These are phyloP conservation scores for Pteronura brasiliensis DNA, from an alignment of 2,113 vertebrate species.

Conservation along the genomic window DNA sequence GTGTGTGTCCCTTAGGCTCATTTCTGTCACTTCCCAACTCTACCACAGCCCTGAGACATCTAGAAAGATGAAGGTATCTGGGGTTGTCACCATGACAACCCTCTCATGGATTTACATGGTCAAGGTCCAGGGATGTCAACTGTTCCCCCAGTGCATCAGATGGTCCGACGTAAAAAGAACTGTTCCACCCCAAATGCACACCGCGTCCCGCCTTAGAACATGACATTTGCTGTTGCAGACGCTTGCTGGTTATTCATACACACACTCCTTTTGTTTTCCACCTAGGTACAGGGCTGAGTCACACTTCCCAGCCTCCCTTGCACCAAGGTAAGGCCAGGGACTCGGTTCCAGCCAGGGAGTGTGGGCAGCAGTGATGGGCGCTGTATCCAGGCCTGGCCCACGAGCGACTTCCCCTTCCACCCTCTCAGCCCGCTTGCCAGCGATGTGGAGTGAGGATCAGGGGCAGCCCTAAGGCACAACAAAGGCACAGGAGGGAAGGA, in stretches of 20 bases:
- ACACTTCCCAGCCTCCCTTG: background rate
- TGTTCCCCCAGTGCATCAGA: background rate
- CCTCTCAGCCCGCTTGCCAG: background rate
- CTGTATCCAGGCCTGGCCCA: background rate
- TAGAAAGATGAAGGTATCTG: background rate
- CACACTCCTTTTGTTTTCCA: conserved; percentile 4
- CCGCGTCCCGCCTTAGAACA: background rate
- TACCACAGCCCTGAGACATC: background rate
- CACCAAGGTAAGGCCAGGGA: background rate
- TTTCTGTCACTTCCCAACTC: conserved; percentile 9
- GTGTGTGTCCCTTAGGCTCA: background rate
- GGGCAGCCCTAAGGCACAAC: background rate
- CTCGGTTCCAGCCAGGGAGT: background rate
- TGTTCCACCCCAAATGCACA: background rate
- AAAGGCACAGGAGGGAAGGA: conserved; percentile 23
- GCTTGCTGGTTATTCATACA: background rate
- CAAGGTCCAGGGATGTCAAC: background rate
- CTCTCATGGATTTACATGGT: conserved; percentile 30
- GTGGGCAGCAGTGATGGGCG: background rate
- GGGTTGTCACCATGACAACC: background rate
- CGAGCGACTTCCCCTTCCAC: background rate
- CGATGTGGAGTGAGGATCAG: background rate
- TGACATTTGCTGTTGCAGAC: background rate
- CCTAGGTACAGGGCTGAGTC: background rate
- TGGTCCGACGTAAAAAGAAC: background rate